Evolutionary conservation across 2,797 vertebrate species (phyloP).

Genomic region (Oryzias dopingdopingensis): DNA sequence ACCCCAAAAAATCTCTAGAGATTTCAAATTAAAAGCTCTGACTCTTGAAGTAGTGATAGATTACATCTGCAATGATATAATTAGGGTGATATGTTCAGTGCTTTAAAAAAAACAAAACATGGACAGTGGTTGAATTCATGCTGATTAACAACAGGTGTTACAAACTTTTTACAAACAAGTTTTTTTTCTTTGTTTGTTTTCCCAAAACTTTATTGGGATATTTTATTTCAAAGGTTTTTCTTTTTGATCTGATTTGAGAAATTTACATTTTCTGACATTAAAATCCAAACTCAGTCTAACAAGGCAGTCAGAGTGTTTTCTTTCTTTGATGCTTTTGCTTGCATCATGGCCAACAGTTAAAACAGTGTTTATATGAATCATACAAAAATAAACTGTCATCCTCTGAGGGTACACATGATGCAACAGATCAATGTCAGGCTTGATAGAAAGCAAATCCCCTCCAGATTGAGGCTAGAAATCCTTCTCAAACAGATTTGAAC

Average conservation of each 20-base stretch:
- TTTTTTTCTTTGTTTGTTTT: constrained; percentile 15
- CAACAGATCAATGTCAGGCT: constrained; percentile 49
- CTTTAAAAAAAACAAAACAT: neutral
- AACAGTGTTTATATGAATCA: constrained; percentile 37
- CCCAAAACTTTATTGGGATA: constrained; percentile 34
- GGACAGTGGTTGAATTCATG: too few species aligned
- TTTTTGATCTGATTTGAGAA: constrained; percentile 26
- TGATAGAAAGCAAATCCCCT: constrained; percentile 34
- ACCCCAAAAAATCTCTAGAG: neutral
- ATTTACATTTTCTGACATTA: constrained; percentile 18
- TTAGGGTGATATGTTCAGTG: neutral
- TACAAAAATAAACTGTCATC: constrained; percentile 37
- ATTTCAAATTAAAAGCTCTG: neutral
- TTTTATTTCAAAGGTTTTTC: constrained; percentile 18
- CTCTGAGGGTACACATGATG: constrained; percentile 26
- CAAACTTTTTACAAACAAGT: constrained; percentile 9
- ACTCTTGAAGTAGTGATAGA: neutral
- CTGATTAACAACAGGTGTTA: constrained; percentile 9
- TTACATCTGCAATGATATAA: neutral
- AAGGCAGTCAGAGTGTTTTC: constrained; percentile 8
- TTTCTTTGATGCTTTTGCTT: constrained; percentile 25
- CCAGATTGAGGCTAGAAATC: constrained; percentile 34
- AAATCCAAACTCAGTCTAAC: constrained; percentile 30
- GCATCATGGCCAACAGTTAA: constrained; percentile 37
- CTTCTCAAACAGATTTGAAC: constrained; percentile 11